A percentile compares a stretch with the other conserved stretches of the same genome.
Evolutionary conservation across 2,888 invertebrate genomes (phyloP).

Genomic region (Andrena bucephala): DNA sequence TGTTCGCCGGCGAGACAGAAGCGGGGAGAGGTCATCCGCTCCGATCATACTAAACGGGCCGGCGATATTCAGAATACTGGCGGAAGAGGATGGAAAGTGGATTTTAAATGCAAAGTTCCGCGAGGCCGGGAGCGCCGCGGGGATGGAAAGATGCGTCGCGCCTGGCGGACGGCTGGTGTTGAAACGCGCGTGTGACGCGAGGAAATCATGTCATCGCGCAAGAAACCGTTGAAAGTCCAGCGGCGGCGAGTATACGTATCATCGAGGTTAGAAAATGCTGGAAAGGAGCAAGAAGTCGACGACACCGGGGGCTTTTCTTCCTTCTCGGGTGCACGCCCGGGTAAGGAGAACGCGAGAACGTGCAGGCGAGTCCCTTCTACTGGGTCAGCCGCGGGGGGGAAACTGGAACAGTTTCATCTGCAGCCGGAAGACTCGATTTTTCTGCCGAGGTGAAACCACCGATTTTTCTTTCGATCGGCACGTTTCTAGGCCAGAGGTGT

Average conservation of each 20-base stretch:
- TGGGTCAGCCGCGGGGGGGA: conserved; percentile 58
- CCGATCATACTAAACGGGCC: too few species aligned
- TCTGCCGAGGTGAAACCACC: conserved; percentile 61
- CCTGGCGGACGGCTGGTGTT: not conserved
- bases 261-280: conserved; percentile 45
- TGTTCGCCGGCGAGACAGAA: not conserved
- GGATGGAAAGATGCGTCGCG: not conserved
- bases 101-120: too few species aligned
- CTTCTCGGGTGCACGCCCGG: conserved; percentile 14
- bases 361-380: conserved; percentile 26
- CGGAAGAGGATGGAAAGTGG: too few species aligned
- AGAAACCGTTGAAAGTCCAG: conserved; percentile 38
- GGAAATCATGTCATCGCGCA: conserved; percentile 19
- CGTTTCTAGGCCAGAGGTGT: conserved; percentile 66
- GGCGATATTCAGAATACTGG: too few species aligned
- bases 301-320: conserved; percentile 19
- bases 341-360: conserved; percentile 31
- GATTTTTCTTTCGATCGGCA: conserved; percentile 72
- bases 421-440: conserved; percentile 70
- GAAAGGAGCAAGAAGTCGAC: conserved; percentile 38
- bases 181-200: not conserved
- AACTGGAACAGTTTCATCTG: conserved; percentile 70
- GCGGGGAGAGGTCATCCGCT: too few species aligned
- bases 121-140: too few species aligned
- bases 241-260: not conserved